Conservation (phyloP, 2,888 invertebrate genomes). For the Drosophila borborema region DNA sequence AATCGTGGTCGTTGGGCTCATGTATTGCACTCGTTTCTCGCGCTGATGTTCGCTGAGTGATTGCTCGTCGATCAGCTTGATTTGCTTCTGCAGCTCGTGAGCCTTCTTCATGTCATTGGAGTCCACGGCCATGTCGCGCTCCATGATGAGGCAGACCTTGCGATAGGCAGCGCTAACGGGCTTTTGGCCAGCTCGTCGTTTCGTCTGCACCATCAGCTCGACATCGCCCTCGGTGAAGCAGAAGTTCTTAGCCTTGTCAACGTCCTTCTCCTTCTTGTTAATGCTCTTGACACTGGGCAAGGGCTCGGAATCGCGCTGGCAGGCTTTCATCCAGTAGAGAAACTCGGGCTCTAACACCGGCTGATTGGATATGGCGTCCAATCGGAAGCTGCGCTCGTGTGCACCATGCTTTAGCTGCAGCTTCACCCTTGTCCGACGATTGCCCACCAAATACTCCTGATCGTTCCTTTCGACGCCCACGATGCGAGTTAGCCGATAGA, state of each 20-base stretch:
- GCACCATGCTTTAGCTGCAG: slow-evolving; percentile 25
- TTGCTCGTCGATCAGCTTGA: slow-evolving; percentile 38
- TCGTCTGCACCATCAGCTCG: slow-evolving; percentile 34
- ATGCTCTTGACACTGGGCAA: slow-evolving; percentile 28
- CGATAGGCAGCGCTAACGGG: slow-evolving; percentile 29
- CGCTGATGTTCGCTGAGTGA: slow-evolving; percentile 6
- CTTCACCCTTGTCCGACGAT: slow-evolving; percentile 18
- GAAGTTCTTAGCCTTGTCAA: slow-evolving; percentile 24
- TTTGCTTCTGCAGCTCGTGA: slow-evolving; percentile 31
- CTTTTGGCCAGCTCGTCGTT: slow-evolving; percentile 15
- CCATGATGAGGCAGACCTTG: slow-evolving; percentile 46
- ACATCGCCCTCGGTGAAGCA: slow-evolving; percentile 47
- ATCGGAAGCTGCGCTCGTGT: background rate
- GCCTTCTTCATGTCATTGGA: slow-evolving; percentile 33
- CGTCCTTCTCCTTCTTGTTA: slow-evolving; percentile 32
- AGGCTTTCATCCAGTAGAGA: slow-evolving; percentile 20
- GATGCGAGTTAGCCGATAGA: slow-evolving; percentile 33
- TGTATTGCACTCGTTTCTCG: slow-evolving; percentile 18
- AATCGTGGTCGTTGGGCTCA: background rate
- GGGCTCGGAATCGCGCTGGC: background rate
- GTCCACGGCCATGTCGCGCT: slow-evolving; percentile 42
- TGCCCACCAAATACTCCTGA: slow-evolving; percentile 30
- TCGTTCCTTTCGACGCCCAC: slow-evolving; percentile 4
- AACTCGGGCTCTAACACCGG: slow-evolving; percentile 31
- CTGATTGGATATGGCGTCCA: slow-evolving; percentile 47